Base-by-base conservation (phyloP, 2,113 vertebrate genomes). In the Hemichromis elongatus region DNA sequence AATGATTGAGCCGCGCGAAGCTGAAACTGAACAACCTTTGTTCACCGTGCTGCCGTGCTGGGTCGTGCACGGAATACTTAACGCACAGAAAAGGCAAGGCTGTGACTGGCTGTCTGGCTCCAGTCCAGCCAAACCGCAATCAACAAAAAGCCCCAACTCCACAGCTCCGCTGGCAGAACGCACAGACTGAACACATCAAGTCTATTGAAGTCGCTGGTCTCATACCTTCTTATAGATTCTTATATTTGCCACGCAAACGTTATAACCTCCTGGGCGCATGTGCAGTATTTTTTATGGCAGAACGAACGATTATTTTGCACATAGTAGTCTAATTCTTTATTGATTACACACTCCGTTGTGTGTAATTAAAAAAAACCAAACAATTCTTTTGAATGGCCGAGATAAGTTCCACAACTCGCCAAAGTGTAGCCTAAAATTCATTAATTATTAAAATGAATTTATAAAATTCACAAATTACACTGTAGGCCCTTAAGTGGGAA, bases 51-150 rank as follows among this genome's bases (percentile, higher is more conserved):
- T 95, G 90, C 93, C 93, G 90, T 94, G 96, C 90, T 81, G 93
- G 77, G 70, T 86, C 89, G 96, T 96, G 96, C 90, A 66, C 90
- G 77, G 89, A 85, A 96, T 95, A 92, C 94, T 96, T 96, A 96
- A 96, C 95, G 87, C 86, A 12, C 92, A 92, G 90, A 92, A 84
- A 86, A 91, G 82, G 79, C 87, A 85, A 79, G 85, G 83, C 88
- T 91, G 90, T 88, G 89, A 89, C 90, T 90, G 79, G 84, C 80
- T 84, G 85, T 80, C 82, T 93, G 92, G 88, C 86, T 88, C 35
- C 33, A 6, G 54, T 92, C 92, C 89, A 92, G 92, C 75, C 88
- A 56, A 88, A 83, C 59, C 66, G 88, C 86, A 88, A 93, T 91
- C 91, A 90, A 87, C 80, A 83, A 45, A 87, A 88, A 63, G 35